Conservation (phyloP, 2,888 invertebrate genomes). For the Actias luna region DNA sequence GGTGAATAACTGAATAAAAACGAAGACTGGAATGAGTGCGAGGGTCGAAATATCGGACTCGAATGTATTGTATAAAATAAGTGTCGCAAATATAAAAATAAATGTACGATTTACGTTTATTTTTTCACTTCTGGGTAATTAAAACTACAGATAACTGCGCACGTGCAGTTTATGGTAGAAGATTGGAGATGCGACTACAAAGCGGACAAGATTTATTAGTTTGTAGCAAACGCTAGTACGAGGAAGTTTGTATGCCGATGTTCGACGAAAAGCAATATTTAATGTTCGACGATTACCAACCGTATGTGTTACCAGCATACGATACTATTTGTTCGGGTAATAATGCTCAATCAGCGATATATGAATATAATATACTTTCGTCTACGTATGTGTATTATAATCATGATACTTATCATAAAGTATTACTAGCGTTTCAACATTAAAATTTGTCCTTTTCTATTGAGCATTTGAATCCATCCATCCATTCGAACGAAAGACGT, state of each 20-base stretch:
- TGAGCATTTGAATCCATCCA: too few species aligned
- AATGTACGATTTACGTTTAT: conserved; percentile 25
- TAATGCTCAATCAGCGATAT: not conserved
- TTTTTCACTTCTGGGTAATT: conserved; percentile 64
- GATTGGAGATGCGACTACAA: conserved; percentile 60
- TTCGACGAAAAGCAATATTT: conserved; percentile 59
- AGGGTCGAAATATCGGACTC: conserved; percentile 43
- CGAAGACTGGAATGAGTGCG: conserved; percentile 50
- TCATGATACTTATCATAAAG: not conserved
- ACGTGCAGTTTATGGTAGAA: conserved; percentile 70
- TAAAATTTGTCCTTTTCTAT: too few species aligned
- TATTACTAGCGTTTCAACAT: too few species aligned
- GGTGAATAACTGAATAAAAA: conserved; percentile 69
- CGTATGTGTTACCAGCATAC: conserved; percentile 1
- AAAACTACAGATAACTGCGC: conserved; percentile 64
- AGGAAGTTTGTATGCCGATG: conserved; percentile 62
- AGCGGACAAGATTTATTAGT: conserved; percentile 68
- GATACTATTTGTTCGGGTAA: not conserved
- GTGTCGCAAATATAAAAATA: conserved; percentile 12
- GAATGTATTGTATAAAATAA: conserved; percentile 44
- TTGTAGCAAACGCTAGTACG: conserved; percentile 59
- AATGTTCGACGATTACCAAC: conserved; percentile 69
- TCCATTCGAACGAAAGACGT: too few species aligned
- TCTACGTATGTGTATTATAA: not conserved
- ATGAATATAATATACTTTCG: not conserved